Base-by-base conservation (phyloP, 2,797 vertebrate genomes). In the Lepus oiostolus region DNA sequence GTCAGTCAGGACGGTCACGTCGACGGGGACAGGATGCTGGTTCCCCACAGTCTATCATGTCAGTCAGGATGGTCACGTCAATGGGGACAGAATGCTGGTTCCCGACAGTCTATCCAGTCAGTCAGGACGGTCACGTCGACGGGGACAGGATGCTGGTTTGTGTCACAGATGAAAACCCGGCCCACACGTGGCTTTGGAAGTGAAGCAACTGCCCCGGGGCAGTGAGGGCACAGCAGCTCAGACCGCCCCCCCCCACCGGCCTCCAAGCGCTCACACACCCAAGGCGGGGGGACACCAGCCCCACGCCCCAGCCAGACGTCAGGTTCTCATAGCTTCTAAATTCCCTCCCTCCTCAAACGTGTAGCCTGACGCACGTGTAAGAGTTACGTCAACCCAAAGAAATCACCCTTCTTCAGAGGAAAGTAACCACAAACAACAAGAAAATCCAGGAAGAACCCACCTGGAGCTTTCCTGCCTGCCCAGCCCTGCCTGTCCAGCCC, bases 211-310 rank as follows among this genome's bases (percentile, higher is more conserved):
- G 54, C 65, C 24, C 30, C 11, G 2, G 9, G 22, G 58, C 5
- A 30, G 11, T 10, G 21, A 2, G 76, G 22, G 21, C 58, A 5
- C 47, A 32, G 7, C n/a, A 1, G 12, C 7, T 10, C 76, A 10
- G 8, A 1, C 0, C 2, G n/a, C 9, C 72, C 32, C 87, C 30
- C 2, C 24, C 35, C n/a, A n/a, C 19, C 0, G 2, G 19, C 12
- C n/a, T 9, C n/a, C 14, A 38, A 22, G 28, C 7, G 16, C n/a
- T 11, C 42, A 42, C 42, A 42, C 42, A 42, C 42, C 42, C 42
- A 42, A 42, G 42, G 42, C 42, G 42, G 42, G 42, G 42, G 42
- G 8, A 42, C 42, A 42, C 42, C 42, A 42, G 42, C 42, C 42
- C 42, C 42, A 42, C 7, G 42, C 42, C 8, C 42, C 42, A 42